A percentile compares a stretch with the other conserved stretches of the same genome.
These are phyloP conservation scores for Saccostrea glomerata DNA, from an alignment of 1,140 invertebrate species.

Conservation along the genomic window DNA sequence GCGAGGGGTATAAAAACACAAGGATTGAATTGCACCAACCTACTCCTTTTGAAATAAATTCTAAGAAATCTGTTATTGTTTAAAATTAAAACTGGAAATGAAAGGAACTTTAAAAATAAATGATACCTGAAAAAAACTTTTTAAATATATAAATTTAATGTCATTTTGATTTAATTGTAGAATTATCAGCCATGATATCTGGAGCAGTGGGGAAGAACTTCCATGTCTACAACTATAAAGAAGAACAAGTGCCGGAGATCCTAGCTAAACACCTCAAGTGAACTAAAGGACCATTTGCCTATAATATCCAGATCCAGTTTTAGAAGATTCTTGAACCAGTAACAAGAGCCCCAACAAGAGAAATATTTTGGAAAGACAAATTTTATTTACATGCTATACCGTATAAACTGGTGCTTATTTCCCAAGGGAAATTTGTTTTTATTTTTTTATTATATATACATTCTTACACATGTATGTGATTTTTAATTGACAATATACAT, in stretches of 20 bases:
- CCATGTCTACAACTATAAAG: constrained; percentile 54
- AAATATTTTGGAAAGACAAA: background rate
- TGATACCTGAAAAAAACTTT: too few species aligned
- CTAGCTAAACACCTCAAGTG: constrained; percentile 63
- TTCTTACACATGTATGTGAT: background rate
- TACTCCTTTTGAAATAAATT: too few species aligned
- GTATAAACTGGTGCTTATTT: background rate
- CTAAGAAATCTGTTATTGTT: too few species aligned
- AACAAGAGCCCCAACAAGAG: background rate
- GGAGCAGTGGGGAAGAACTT: constrained; percentile 55
- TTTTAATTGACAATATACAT: background rate
- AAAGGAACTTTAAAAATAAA: too few species aligned
- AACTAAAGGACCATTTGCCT: too few species aligned
- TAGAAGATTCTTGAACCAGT: background rate
- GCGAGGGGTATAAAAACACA: too few species aligned
- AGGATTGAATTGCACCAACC: too few species aligned
- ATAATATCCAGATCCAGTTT: too few species aligned
- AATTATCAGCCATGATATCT: constrained; percentile 70
- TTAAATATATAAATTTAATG: too few species aligned
- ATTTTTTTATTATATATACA: background rate
- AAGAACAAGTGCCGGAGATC: constrained; percentile 59
- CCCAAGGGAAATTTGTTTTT: background rate
- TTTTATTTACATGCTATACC: background rate
- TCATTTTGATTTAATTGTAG: constrained; percentile 50
- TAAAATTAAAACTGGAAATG: too few species aligned